Percentiles rank a stretch among this genome's conserved stretches.
phyloP scores from a whole-genome alignment of 2,797 vertebrate species.

The Valencia hispanica region DNA sequence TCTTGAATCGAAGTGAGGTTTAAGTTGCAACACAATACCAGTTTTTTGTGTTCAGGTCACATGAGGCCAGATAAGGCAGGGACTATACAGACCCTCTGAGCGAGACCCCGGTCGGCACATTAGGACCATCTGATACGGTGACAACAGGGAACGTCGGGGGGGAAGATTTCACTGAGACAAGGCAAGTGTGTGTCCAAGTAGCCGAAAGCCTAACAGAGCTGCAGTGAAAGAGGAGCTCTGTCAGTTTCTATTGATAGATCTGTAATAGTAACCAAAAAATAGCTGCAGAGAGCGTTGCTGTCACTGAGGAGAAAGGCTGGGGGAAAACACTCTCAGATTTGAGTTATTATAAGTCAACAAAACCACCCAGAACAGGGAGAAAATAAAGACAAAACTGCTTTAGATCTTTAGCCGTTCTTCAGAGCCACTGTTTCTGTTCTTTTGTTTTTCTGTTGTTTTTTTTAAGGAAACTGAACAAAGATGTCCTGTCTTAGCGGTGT shows the following conservation, averaged over 20 bases:
- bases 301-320: conserved; percentile 13
- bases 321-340: conserved; percentile 32
- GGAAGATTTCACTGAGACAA: conserved; percentile 41
- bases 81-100: conserved; percentile 29
- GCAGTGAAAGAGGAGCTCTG: conserved; percentile 17
- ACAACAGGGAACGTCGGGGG: conserved; percentile 42
- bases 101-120: conserved; percentile 44
- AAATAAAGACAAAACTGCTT: conserved; percentile 23
- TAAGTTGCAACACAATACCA: conserved; percentile 15
- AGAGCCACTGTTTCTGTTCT: conserved; percentile 3
- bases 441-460: conserved; percentile 6
- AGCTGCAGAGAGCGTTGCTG: conserved; percentile 33
- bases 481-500: conserved; percentile 14
- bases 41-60: conserved; percentile 43
- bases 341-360: conserved; percentile 33
- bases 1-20: conserved; percentile 33
- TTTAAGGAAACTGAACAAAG: conserved; percentile 33
- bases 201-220: conserved; percentile 28
- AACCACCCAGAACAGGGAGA: conserved; percentile 19
- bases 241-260: conserved; percentile 52
- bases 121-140: conserved; percentile 50
- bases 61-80: conserved; percentile 18
- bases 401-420: conserved; percentile 20
- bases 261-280: conserved; percentile 41
- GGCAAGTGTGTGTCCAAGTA: conserved; percentile 25